A percentile compares a stretch with the other conserved stretches of the same genome.
Conservation (phyloP, 2,888 invertebrate species). For the Masnerella sp. region DNA sequence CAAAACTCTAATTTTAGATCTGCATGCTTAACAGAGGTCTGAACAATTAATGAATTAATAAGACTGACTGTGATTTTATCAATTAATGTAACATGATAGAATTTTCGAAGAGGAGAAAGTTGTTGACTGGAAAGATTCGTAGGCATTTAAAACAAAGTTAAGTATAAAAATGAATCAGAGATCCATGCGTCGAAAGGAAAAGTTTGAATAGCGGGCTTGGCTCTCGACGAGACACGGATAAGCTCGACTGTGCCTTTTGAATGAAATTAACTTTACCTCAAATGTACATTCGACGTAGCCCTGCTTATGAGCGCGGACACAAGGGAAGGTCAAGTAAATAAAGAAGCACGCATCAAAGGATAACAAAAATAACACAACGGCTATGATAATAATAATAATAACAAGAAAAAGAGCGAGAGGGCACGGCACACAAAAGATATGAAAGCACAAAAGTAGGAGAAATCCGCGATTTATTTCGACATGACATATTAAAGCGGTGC, state of each 20-base stretch:
- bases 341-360: constrained; percentile 39
- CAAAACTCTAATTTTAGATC: too few relatives aligned
- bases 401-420: constrained; percentile 32
- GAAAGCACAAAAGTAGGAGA: constrained; percentile 45
- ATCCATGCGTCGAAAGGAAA: constrained; percentile 5
- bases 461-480: constrained; percentile 60
- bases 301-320: constrained; percentile 33
- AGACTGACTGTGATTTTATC: too few relatives aligned
- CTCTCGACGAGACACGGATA: constrained; percentile 21
- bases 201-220: constrained; percentile 27
- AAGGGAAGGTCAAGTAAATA: constrained; percentile 38
- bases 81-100: too few relatives aligned
- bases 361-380: constrained; percentile 48
- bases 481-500: constrained; percentile 56
- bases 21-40: too few relatives aligned
- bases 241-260: constrained; percentile 37
- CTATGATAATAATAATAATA: constrained; percentile 41
- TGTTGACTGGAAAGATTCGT: neutral
- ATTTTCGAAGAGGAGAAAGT: too few relatives aligned
- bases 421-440: constrained; percentile 46
- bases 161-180: constrained; percentile 17
- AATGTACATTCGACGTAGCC: constrained; percentile 31
- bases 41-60: too few relatives aligned
- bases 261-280: constrained; percentile 54
- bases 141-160: neutral